These are phyloP conservation scores for Peucedramus taeniatus DNA, from an alignment of 2,113 vertebrate species.

Conservation along the genomic window DNA sequence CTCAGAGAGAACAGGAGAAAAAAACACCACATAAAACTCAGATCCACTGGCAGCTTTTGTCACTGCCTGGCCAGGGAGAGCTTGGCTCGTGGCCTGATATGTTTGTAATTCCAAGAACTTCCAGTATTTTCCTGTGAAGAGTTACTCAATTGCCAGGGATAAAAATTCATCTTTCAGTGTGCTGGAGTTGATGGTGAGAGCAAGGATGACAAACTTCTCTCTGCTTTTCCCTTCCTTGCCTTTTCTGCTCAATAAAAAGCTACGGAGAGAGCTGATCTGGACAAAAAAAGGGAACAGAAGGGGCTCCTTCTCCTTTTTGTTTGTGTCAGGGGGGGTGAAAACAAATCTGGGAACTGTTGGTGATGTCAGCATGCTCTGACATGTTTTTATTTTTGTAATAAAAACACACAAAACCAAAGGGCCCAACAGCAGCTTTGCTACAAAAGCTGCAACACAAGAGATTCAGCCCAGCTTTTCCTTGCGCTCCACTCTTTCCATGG, in stretches of 20 bases:
- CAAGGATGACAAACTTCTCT: neutral
- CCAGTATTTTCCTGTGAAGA: constrained; percentile 38
- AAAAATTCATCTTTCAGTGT: neutral
- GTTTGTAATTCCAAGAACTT: constrained; percentile 48
- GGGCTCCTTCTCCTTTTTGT: neutral
- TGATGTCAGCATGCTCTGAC: neutral
- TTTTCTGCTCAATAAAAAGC: neutral
- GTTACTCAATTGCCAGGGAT: neutral
- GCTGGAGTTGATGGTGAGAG: neutral
- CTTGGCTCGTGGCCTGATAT: neutral
- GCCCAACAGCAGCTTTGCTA: neutral
- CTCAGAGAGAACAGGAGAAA: constrained; percentile 45
- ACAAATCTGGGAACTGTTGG: neutral
- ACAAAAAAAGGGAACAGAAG: neutral
- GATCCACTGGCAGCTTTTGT: constrained; percentile 1
- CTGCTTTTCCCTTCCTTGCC: neutral
- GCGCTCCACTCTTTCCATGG: neutral
- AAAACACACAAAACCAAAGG: neutral
- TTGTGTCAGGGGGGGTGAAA: neutral
- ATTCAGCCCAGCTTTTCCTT: neutral
- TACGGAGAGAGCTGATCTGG: fast-evolving
- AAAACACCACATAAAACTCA: neutral
- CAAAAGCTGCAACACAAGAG: neutral
- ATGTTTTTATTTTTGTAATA: no score
- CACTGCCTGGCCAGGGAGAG: neutral